These are phyloP conservation scores for Paralvinella palmiformis DNA, from an alignment of 1,140 invertebrate species.

Conservation along the genomic window DNA sequence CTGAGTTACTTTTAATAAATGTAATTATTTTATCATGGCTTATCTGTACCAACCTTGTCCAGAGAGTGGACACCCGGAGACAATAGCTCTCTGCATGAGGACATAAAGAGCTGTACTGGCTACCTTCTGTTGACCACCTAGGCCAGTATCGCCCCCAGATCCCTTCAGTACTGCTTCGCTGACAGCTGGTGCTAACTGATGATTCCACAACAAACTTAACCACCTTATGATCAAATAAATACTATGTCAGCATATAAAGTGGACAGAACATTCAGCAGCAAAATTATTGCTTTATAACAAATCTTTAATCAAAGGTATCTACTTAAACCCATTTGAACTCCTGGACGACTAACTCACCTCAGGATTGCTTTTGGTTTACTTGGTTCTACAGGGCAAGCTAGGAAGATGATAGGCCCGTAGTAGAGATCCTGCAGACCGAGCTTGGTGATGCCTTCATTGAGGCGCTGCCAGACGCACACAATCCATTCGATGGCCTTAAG, in stretches of 20 bases:
- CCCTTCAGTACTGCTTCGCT: constrained; percentile 34
- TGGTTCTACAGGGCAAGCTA: constrained; percentile 42
- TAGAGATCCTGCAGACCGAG: constrained; percentile 37
- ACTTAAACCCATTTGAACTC: too few relatives aligned
- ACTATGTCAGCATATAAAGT: constrained; percentile 12
- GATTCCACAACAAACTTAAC: constrained; percentile 42
- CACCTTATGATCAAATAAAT: constrained; percentile 29
- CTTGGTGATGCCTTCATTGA: constrained; percentile 44
- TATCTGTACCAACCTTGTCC: constrained; percentile 33
- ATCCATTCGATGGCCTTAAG: constrained; percentile 43
- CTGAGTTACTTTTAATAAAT: too few relatives aligned
- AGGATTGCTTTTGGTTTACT: constrained; percentile 33
- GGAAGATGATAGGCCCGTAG: constrained; percentile 41
- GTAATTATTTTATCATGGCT: not conserved
- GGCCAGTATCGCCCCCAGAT: constrained; percentile 26
- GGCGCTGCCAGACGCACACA: constrained; percentile 42
- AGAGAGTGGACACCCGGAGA: constrained; percentile 41
- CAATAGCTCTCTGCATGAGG: constrained; percentile 42
- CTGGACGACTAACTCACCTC: constrained; percentile 29
- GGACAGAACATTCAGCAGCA: not conserved
- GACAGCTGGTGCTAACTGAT: constrained; percentile 36
- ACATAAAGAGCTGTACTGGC: constrained; percentile 46
- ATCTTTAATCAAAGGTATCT: too few relatives aligned
- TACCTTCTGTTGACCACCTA: constrained; percentile 42
- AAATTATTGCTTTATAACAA: too few relatives aligned